Conservation (phyloP, 2,113 vertebrate genomes). For the human region DNA sequence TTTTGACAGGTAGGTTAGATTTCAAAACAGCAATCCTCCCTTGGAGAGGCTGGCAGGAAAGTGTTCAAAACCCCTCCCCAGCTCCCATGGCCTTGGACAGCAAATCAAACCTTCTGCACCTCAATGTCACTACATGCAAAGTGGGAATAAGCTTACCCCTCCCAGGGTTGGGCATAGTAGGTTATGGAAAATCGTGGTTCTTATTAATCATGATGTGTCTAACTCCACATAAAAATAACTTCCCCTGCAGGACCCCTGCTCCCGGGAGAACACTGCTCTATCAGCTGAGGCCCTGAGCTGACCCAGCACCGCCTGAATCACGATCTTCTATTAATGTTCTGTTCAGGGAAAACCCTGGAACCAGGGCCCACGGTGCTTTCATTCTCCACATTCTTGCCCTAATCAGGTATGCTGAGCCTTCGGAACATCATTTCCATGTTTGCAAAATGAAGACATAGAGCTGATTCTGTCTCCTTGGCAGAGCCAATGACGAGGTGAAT, state of each 20-base stretch:
- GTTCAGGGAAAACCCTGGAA: neutral
- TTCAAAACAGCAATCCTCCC: too few relatives aligned
- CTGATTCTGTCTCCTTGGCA: neutral
- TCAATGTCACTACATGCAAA: neutral
- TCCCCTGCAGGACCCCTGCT: too few relatives aligned
- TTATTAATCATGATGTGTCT: neutral
- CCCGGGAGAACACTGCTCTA: accelerated
- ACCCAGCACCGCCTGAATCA: accelerated
- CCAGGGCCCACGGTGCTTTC: accelerated
- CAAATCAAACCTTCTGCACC: too few relatives aligned
- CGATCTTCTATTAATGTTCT: neutral
- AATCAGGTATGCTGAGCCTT: neutral
- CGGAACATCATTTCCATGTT: neutral
- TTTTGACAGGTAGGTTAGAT: neutral
- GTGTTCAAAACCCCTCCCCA: accelerated
- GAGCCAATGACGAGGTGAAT: neutral
- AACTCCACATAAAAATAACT: neutral
- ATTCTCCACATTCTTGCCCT: too few relatives aligned
- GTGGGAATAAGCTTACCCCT: neutral
- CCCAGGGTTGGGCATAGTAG: neutral
- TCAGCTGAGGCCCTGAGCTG: neutral
- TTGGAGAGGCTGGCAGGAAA: neutral
- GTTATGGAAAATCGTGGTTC: accelerated
- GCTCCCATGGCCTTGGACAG: accelerated
- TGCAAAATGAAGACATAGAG: too few relatives aligned